These are phyloP conservation scores for Tenthredo scrophulariae DNA, from an alignment of 2,888 invertebrate genomes.

Conservation along the genomic window DNA sequence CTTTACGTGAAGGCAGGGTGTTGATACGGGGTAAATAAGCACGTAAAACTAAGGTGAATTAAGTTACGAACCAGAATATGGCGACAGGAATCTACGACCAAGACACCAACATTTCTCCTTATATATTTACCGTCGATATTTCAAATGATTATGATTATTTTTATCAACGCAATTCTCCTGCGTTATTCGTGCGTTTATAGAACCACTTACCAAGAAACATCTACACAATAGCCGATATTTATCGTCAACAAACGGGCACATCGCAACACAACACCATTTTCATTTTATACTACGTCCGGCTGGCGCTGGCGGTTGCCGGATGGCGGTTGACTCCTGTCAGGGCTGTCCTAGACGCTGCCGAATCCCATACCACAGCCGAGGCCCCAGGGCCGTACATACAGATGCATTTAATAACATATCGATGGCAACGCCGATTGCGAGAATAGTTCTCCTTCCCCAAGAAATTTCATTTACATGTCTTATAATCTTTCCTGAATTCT, in stretches of 20 bases:
- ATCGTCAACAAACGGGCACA: conserved; percentile 72
- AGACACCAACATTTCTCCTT: conserved; percentile 37
- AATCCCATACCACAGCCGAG: conserved; percentile 25
- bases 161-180: conserved; percentile 9
- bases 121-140: conserved; percentile 38
- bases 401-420: not conserved
- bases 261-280: conserved; percentile 63
- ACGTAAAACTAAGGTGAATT: conserved; percentile 12
- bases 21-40: not conserved
- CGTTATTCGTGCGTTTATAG: conserved; percentile 11
- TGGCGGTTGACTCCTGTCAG: conserved; percentile 51
- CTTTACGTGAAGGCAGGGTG: not conserved
- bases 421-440: not conserved
- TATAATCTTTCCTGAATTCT: not conserved
- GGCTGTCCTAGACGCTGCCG: conserved; percentile 31
- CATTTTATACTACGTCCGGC: conserved; percentile 54
- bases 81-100: conserved; percentile 45
- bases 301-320: conserved; percentile 51
- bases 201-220: conserved; percentile 76
- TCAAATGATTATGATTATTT: conserved; percentile 25
- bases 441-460: not conserved
- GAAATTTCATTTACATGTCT: not conserved
- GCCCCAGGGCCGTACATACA: conserved; percentile 39
- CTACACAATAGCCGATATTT: conserved; percentile 71
- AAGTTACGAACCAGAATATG: conserved; percentile 50